These are phyloP conservation scores for Ammodramus savannarum DNA, from an alignment of 2,113 vertebrate species.

Conservation along the genomic window DNA sequence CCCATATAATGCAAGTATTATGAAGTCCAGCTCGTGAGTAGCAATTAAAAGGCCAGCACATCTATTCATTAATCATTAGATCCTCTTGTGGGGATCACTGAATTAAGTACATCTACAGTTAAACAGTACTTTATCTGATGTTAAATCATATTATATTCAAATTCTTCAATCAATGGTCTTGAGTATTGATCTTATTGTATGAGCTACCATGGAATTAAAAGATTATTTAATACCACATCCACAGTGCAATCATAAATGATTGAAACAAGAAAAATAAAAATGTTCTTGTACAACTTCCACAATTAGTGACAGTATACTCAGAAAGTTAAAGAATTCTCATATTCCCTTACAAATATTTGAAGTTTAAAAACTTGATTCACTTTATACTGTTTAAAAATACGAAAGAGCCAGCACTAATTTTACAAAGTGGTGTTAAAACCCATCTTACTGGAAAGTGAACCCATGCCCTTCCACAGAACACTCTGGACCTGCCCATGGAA, in stretches of 20 bases:
- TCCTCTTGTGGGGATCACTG: neutral
- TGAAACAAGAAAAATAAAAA: neutral
- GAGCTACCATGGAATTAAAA: neutral
- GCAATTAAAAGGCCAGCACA: neutral
- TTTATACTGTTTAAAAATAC: neutral
- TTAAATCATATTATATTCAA: neutral
- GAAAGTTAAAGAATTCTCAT: neutral
- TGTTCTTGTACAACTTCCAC: neutral
- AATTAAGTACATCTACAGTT: neutral
- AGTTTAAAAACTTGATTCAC: neutral
- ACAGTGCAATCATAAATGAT: neutral
- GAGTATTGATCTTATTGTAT: neutral
- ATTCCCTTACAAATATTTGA: neutral
- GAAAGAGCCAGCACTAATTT: neutral
- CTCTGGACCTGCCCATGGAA: neutral
- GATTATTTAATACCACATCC: neutral
- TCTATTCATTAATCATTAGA: neutral
- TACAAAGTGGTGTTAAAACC: neutral
- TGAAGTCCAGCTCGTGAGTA: neutral
- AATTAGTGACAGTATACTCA: neutral
- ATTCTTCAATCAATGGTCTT: neutral
- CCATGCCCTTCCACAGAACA: neutral
- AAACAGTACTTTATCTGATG: neutral
- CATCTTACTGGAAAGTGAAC: neutral
- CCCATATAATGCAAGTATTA: neutral